Percentiles rank a stretch among this genome's conserved stretches.
Conservation (phyloP, 2,888 invertebrate genomes). For the Aphrophora alni region DNA sequence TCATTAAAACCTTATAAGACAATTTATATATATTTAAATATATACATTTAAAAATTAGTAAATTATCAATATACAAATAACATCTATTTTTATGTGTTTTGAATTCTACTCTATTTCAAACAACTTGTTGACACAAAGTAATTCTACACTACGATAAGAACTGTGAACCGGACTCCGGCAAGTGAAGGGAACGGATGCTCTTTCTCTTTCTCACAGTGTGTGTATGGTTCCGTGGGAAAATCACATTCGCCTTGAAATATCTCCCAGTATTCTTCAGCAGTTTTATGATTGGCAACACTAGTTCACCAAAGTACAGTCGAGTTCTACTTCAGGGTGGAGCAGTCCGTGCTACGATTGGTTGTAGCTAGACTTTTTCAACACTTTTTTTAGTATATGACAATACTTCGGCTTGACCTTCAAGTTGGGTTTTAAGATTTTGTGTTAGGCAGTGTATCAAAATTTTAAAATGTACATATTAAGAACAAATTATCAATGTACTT, state of each 20-base stretch:
- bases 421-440: neutral
- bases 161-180: conserved; percentile 31
- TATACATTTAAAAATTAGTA: neutral
- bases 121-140: conserved; percentile 23
- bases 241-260: conserved; percentile 47
- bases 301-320: conserved; percentile 27
- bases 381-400: neutral
- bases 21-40: neutral
- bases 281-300: conserved; percentile 43
- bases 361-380: neutral
- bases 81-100: neutral
- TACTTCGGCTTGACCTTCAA: neutral
- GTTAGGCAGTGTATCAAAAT: neutral
- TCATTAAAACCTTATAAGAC: neutral
- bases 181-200: conserved; percentile 50
- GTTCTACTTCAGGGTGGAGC: neutral
- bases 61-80: neutral
- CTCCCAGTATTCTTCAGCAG: conserved; percentile 43
- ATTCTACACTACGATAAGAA: neutral
- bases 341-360: neutral
- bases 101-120: neutral
- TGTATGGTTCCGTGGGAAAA: conserved; percentile 49
- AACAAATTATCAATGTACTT: neutral
- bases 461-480: neutral
- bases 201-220: conserved; percentile 49